Conservation (phyloP, 2,888 invertebrate species). For the Agrilus biguttatus region DNA sequence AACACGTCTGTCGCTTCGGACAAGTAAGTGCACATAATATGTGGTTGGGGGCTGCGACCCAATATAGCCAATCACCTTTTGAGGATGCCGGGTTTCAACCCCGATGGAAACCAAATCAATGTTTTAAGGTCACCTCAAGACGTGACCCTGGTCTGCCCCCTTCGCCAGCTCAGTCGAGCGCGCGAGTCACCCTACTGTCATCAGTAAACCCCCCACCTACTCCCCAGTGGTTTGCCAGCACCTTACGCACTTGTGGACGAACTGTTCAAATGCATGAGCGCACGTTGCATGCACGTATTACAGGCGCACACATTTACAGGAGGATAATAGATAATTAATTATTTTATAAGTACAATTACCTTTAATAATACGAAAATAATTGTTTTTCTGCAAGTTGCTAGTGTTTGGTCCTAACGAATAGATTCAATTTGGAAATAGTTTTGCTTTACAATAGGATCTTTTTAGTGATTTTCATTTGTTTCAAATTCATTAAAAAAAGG, state of each 20-base stretch:
- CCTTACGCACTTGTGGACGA: slow-evolving; percentile 8
- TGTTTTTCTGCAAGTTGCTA: too few species aligned
- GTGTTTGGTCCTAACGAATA: too few species aligned
- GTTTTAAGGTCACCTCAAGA: slow-evolving; percentile 54
- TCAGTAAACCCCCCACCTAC: slow-evolving; percentile 7
- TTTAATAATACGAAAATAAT: too few species aligned
- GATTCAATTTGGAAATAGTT: too few species aligned
- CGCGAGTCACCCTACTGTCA: slow-evolving; percentile 21
- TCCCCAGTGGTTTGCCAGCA: slow-evolving; percentile 17
- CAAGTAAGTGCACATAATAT: slow-evolving; percentile 5
- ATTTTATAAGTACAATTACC: too few species aligned
- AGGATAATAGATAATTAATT: too few species aligned
- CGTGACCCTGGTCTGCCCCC: slow-evolving; percentile 50
- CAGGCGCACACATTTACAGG: too few species aligned
- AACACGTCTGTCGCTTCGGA: too few species aligned
- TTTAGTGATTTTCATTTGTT: too few species aligned
- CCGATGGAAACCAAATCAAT: slow-evolving; percentile 75
- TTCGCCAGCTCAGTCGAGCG: slow-evolving; percentile 27
- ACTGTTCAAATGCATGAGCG: too few species aligned
- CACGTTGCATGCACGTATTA: slow-evolving; percentile 14
- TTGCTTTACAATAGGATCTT: too few species aligned
- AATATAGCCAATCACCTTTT: slow-evolving; percentile 15
- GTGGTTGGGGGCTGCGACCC: slow-evolving; percentile 14
- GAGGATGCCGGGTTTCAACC: slow-evolving; percentile 40
- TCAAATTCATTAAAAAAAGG: too few species aligned